A percentile compares a stretch with the other conserved stretches of the same genome.
phyloP scores from a whole-genome alignment of 2,113 vertebrate species.

The Podarcis cretensis region DNA sequence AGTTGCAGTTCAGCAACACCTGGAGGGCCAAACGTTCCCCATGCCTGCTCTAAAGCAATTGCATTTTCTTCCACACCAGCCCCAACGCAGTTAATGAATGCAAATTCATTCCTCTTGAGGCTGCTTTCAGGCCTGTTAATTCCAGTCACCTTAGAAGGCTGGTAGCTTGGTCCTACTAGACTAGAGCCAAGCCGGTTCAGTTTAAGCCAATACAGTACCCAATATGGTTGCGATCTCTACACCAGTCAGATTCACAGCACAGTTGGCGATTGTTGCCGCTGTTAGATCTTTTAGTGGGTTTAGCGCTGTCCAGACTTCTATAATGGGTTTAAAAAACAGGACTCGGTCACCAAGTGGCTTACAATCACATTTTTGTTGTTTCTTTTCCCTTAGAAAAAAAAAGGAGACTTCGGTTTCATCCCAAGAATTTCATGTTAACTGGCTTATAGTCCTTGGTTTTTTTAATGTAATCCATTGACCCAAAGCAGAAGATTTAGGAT shows the following conservation, averaged over 20 bases:
- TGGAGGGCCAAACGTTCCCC: too few relatives aligned
- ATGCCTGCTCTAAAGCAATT: too few relatives aligned
- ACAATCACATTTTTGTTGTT: neutral
- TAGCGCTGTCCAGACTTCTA: neutral
- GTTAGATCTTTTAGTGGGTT: neutral
- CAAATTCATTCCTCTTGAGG: neutral
- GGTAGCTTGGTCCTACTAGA: neutral
- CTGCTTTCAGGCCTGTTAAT: neutral
- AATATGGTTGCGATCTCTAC: neutral
- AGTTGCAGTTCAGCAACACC: too few relatives aligned
- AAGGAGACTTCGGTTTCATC: neutral
- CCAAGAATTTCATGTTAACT: neutral
- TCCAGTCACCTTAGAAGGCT: neutral
- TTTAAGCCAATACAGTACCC: neutral
- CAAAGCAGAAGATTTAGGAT: neutral
- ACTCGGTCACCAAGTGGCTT: neutral
- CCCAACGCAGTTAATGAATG: neutral
- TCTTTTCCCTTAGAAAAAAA: neutral
- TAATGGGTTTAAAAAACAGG: neutral
- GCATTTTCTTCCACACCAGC: neutral
- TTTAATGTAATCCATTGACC: neutral
- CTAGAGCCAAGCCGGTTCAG: neutral
- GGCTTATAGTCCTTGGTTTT: neutral
- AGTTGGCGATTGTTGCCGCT: neutral
- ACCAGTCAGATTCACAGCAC: neutral